Conservation (phyloP, 2,797 vertebrate genomes). For the Bradypodion ventrale region DNA sequence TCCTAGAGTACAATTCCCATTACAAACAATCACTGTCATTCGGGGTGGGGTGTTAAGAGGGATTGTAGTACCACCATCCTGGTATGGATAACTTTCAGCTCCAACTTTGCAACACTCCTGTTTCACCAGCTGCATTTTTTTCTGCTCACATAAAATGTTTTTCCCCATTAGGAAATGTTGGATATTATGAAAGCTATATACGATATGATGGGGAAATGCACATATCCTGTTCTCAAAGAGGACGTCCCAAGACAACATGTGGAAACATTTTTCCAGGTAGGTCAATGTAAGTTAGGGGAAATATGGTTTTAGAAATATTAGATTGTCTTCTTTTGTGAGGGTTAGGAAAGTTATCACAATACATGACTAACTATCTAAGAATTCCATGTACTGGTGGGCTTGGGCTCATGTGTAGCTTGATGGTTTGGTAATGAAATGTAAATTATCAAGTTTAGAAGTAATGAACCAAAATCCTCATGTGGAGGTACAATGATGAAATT, state of each 20-base stretch:
- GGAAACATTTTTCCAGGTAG: slow-evolving; percentile 96
- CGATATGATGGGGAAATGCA: slow-evolving; percentile 99
- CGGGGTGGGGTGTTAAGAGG: not conserved
- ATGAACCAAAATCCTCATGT: no score
- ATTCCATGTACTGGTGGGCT: not conserved
- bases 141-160: not conserved
- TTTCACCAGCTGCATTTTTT: not conserved
- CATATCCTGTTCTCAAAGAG: slow-evolving; percentile 94
- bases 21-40: not conserved
- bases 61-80: not conserved
- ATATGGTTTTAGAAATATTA: not conserved
- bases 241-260: slow-evolving; percentile 95
- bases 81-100: not conserved
- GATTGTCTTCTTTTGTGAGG: not conserved
- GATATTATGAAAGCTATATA: slow-evolving; percentile 99
- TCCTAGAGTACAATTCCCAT: not conserved
- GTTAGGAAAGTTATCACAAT: not conserved
- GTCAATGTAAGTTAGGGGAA: not conserved
- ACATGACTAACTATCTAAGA: not conserved
- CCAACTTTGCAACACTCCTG: not conserved
- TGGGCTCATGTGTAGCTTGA: not conserved
- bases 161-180: slow-evolving; percentile 90
- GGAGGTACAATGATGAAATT: no score
- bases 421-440: not conserved
- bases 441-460: not conserved